Conservation (phyloP, 2,888 invertebrate species). For the Microdon myrmicae region DNA sequence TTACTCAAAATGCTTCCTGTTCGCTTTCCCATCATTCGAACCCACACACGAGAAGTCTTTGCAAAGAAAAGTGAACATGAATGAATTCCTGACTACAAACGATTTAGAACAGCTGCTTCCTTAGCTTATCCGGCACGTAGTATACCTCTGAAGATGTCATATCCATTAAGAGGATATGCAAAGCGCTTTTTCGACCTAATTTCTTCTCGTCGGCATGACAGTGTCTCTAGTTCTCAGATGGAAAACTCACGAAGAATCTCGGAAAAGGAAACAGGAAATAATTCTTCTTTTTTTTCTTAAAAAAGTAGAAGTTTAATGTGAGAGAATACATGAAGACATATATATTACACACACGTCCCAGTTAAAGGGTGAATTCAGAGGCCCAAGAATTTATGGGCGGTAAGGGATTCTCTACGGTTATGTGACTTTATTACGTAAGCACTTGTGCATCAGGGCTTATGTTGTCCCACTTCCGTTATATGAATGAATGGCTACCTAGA, state of each 20-base stretch:
- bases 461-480: conserved; percentile 45
- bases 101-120: no score
- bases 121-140: no score
- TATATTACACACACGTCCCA: no score
- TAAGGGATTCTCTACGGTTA: conserved; percentile 21
- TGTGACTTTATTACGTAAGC: conserved; percentile 42
- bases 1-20: no score
- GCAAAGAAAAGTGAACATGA: no score
- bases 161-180: conserved; percentile 37
- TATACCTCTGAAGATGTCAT: conserved; percentile 31
- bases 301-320: no score
- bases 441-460: conserved; percentile 37
- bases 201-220: conserved; percentile 8
- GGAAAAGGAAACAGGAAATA: conserved; percentile 1
- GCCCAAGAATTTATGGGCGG: neutral
- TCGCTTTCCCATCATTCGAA: no score
- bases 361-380: no score
- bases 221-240: neutral
- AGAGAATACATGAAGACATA: no score
- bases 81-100: no score
- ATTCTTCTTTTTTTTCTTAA: neutral
- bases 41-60: no score
- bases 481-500: conserved; percentile 24
- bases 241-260: neutral
- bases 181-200: conserved; percentile 39